Conservation (phyloP, 2,113 vertebrate species). For the Amblyornis subalaris region DNA sequence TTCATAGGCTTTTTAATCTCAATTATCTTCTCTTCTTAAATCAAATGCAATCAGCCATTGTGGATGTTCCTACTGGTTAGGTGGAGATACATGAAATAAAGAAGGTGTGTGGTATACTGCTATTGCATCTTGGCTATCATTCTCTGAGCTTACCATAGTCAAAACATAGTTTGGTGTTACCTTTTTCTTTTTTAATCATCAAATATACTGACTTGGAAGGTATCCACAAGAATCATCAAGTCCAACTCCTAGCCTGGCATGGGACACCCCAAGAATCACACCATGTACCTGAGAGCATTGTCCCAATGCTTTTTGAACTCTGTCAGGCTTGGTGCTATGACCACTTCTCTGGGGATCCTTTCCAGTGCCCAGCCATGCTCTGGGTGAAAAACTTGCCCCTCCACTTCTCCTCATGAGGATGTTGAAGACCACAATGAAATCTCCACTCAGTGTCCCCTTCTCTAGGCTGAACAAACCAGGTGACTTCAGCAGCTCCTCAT, state of each 20-base stretch:
- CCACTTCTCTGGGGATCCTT: not conserved
- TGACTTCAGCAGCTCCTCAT: not conserved
- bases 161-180: not conserved
- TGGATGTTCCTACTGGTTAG: not conserved
- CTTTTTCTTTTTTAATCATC: too few relatives aligned
- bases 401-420: not conserved
- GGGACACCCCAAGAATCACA: not conserved
- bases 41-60: not conserved
- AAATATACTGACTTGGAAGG: not conserved
- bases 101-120: not conserved
- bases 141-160: not conserved
- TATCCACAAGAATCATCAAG: rapidly evolving
- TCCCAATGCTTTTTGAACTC: not conserved
- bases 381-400: not conserved
- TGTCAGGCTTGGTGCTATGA: not conserved
- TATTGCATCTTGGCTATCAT: not conserved
- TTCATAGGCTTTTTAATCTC: not conserved
- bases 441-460: not conserved
- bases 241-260: not conserved
- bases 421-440: not conserved
- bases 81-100: not conserved
- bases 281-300: not conserved
- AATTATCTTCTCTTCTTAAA: not conserved
- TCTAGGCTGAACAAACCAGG: not conserved
- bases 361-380: not conserved